Evolutionary conservation across 2,888 invertebrate species (phyloP), one percentile per base, ranked within the genome.

Genomic region (Eristalinus sepulchralis): DNA sequence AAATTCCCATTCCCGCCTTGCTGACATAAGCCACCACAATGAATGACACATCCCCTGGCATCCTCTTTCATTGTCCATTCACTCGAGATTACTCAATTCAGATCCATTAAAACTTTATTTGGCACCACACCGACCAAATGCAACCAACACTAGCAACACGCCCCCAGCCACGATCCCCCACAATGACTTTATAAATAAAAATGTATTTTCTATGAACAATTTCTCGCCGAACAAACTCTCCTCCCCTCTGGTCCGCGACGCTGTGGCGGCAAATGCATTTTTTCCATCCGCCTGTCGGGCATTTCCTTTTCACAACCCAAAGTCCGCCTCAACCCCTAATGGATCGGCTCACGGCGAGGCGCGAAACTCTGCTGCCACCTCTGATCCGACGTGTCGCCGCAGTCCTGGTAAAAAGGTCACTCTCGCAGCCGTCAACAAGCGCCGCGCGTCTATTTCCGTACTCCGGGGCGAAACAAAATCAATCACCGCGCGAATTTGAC

Each of bases 381-480:
- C 57, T 47, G 36, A 62, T 62, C 60, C 55, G 60, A 68, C 66
- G 10, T 76, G 80, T 71, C 81, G 72, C 63, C 81, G 68, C 63
- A 72, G 77, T 73, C 79, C 73, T 71, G n/a, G 39, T 31, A 71
- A 81, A 84, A 84, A 84, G 84, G 84, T 84, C 81, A 84, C 62
- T 76, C 55, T 57, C 67, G 34, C 1, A 68, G 59, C 53, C 53
- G 47, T 47, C 6, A 47, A 20, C n/a, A 47, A 47, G 47, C 47
- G 47, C 47, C 39, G n/a, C 39, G n/a, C 13, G 3, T 47, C n/a
- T 13, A 3, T 47, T 47, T 47, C 1, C 17, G n/a, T 17, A 6
- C 17, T 47, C 17, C 8, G 34, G 9, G n/a, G 39, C 13, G n/a
- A 39, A 62, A 53, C 70, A 83, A 24, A n/a, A 64, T 60, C 68